These are phyloP conservation scores for Dromiciops gliroides DNA, from an alignment of 2,113 vertebrate genomes.

Conservation along the genomic window DNA sequence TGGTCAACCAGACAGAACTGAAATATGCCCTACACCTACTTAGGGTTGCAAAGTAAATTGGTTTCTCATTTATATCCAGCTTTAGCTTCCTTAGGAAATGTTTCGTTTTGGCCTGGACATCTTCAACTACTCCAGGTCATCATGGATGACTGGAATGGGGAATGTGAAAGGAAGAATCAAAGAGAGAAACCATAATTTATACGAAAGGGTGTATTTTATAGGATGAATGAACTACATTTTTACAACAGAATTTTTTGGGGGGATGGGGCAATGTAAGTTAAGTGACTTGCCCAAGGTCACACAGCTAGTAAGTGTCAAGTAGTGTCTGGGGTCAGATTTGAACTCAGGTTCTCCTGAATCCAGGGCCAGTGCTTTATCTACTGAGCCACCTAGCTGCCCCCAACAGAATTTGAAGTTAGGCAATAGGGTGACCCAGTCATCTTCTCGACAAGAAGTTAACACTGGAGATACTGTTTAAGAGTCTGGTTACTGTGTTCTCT, in stretches of 20 bases:
- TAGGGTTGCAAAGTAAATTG: background rate
- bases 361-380: too few species aligned
- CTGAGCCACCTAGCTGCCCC: too few species aligned
- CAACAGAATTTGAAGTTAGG: background rate
- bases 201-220: background rate
- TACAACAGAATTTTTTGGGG: too few species aligned
- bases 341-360: too few species aligned
- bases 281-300: too few species aligned
- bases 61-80: background rate
- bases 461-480: background rate
- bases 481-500: background rate
- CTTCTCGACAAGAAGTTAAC: background rate
- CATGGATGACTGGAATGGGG: background rate
- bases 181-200: background rate
- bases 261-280: too few species aligned
- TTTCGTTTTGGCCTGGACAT: background rate
- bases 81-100: background rate
- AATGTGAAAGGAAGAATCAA: background rate
- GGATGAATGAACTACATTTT: background rate
- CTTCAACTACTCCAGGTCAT: background rate
- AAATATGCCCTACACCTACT: background rate
- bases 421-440: background rate
- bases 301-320: too few species aligned
- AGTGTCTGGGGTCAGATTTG: too few species aligned
- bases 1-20: background rate